Percentiles rank a stretch among this genome's conserved stretches.
Conservation (phyloP, 64 coral and sea anemone genomes). For the Acropora tenuis region DNA sequence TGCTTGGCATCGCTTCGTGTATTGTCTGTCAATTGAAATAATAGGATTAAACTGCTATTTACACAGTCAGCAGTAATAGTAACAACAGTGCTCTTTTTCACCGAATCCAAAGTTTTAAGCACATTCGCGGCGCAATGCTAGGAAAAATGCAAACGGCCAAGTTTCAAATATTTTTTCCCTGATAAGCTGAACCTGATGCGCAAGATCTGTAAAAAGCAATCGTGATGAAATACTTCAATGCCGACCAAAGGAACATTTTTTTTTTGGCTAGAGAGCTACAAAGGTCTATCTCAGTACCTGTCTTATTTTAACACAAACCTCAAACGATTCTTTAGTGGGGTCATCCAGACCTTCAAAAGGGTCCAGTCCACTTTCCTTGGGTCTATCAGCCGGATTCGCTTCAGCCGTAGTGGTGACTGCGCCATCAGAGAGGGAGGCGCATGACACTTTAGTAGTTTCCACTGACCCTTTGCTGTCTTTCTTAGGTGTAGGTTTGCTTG, state of each 20-base stretch:
- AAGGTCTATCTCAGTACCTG: no score
- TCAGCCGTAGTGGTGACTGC: conserved; percentile 7
- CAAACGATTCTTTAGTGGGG: conserved; percentile 83
- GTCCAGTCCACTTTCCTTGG: conserved; percentile 51
- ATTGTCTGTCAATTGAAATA: conserved; percentile 65
- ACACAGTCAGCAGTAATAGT: no score
- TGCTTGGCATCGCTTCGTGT: conserved; percentile 84
- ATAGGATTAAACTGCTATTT: neutral
- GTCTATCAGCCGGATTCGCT: neutral
- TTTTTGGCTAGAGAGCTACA: no score
- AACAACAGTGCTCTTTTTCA: no score
- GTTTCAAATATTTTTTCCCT: no score
- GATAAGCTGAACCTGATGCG: no score
- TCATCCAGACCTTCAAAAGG: conserved; percentile 88
- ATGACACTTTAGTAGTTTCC: conserved; percentile 1
- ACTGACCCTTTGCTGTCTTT: conserved; percentile 17
- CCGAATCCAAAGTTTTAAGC: no score
- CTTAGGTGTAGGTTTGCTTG: neutral
- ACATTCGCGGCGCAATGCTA: no score
- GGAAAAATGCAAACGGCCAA: no score
- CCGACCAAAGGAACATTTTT: no score
- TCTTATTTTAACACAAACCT: conserved; percentile 47
- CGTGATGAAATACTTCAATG: no score
- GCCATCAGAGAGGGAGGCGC: neutral
- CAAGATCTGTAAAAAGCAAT: no score